Conservation (phyloP, 2,797 vertebrate species). For the Cephalopachus bancanus region DNA sequence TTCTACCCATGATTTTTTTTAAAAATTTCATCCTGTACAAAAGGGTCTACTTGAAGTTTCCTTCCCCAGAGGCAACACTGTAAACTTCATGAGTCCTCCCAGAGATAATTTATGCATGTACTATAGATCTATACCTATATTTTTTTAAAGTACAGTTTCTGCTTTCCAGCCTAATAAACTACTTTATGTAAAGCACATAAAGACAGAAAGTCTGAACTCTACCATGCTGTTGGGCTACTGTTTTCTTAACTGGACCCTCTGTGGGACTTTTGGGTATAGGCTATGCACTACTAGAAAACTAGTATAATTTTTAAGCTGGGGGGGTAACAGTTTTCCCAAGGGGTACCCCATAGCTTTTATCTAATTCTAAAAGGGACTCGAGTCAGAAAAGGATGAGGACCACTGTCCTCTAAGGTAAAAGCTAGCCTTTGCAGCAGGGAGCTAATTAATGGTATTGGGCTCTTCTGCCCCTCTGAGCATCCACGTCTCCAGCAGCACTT, state of each 20-base stretch:
- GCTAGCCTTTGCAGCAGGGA: neutral
- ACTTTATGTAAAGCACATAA: neutral
- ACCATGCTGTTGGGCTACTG: neutral
- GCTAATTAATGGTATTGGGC: neutral
- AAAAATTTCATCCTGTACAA: neutral
- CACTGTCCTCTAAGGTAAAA: neutral
- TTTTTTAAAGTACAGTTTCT: too few relatives aligned
- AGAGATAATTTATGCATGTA: neutral
- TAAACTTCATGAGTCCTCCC: neutral
- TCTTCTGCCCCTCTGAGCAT: neutral
- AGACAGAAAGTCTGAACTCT: neutral
- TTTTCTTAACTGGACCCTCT: neutral
- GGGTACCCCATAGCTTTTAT: neutral
- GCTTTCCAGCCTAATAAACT: neutral
- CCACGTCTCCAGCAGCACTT: neutral
- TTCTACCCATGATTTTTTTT: neutral
- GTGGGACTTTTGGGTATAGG: neutral
- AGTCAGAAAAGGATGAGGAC: neutral
- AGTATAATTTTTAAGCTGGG: neutral
- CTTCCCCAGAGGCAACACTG: neutral
- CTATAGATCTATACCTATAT: neutral
- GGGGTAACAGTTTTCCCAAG: neutral
- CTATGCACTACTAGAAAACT: neutral
- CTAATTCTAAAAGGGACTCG: slow-evolving; percentile 18
- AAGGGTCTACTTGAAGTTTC: neutral